phyloP scores from a whole-genome alignment of 2,888 invertebrate genomes.

The Andrena dorsata region DNA sequence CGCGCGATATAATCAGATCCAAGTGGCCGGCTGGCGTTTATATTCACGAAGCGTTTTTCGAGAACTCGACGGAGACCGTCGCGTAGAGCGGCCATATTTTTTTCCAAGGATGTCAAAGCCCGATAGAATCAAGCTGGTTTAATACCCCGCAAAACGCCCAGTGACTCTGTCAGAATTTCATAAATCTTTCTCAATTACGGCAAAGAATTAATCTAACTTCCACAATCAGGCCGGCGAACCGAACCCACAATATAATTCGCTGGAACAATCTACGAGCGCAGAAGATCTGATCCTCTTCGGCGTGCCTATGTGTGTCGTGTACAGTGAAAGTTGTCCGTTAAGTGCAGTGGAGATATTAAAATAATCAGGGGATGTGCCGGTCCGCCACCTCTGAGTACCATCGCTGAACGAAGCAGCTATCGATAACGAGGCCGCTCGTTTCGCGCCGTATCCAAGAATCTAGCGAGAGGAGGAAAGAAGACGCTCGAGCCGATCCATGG shows the following conservation, averaged over 20 bases:
- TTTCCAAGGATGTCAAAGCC: neutral
- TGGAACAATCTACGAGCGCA: no score
- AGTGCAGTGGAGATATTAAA: neutral
- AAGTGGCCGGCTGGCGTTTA: conserved; percentile 39
- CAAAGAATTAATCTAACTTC: no score
- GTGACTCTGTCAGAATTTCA: neutral
- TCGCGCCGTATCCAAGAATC: neutral
- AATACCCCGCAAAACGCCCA: neutral
- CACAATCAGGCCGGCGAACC: no score
- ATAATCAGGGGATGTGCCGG: neutral
- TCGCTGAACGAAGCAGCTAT: neutral
- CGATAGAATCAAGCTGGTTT: neutral
- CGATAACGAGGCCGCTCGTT: neutral
- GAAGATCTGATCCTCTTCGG: no score
- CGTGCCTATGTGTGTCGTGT: no score
- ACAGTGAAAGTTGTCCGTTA: neutral
- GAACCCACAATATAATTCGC: no score
- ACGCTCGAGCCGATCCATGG: conserved; percentile 25
- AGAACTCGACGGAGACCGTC: conserved; percentile 23
- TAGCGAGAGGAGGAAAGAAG: conserved; percentile 28
- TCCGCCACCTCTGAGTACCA: neutral
- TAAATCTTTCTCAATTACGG: neutral
- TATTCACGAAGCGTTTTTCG: conserved; percentile 59
- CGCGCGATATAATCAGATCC: conserved; percentile 44
- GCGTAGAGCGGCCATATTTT: neutral